Evolutionary conservation across 2,797 vertebrate genomes (phyloP), one percentile per base, ranked within the genome.

Genomic region (Pangasius krempfi): DNA sequence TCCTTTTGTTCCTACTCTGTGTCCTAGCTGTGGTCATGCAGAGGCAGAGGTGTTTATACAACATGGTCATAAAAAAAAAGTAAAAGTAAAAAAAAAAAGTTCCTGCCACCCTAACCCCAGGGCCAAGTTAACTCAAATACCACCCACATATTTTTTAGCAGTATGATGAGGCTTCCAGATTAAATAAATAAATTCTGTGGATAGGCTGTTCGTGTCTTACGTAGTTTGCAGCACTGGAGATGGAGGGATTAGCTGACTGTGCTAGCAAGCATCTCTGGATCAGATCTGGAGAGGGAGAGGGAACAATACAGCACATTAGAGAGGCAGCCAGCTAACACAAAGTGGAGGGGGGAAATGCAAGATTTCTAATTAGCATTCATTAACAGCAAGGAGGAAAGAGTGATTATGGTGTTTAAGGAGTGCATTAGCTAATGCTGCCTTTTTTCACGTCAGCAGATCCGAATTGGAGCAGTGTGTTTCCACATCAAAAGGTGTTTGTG

Each of bases 331-430:
- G 94, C 93, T 91, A 94, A 88, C 92, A 94, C 86, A 82, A 66
- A 86, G 78, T 78, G 76, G 85, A 83, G 60, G 70, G 37, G 56
- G 80, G 93, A 88, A 88, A 89, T 93, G 95, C 94, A 94, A 93
- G 94, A 93, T 93, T 95, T 93, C 95, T 96, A 96, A 96, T 97
- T 96, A 96, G 95, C 95, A 95, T 96, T 97, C 96, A 96, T 97
- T 96, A 96, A 96, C 96, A 95, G 95, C 92, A 91, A 92, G 92
- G 95, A 87, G 89, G 94, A 95, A 96, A 95, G 94, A 95, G 94
- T 93, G 94, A 96, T 96, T 96, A 96, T 95, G 95, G 94, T 95
- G 94, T 96, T 96, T 96, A 95, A 96, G 95, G 94, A 96, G 95
- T 94, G 95, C 95, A 96, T 96, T 96, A 97, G 96, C 95, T 96